These are phyloP conservation scores for Trichoplax adhaerens DNA, from an alignment of 37 sponge, comb jelly and placozoan species.

Conservation along the genomic window DNA sequence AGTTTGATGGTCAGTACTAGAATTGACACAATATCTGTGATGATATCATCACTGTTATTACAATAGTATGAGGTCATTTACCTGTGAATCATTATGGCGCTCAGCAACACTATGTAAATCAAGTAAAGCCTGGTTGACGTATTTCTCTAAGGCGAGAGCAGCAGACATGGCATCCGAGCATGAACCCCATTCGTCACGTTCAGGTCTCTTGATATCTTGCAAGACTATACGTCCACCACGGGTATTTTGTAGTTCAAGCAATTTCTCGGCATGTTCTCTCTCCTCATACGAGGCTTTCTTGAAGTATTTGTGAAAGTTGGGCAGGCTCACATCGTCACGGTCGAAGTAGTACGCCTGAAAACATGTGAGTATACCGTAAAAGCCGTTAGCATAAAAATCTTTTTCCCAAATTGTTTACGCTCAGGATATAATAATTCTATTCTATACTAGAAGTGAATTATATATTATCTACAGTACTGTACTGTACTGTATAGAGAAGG, in stretches of 20 bases:
- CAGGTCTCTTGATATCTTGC: conserved; percentile 52
- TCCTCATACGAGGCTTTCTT: conserved; percentile 55
- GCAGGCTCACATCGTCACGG: conserved; percentile 58
- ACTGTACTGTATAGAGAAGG: too few species aligned
- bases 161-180: conserved; percentile 53
- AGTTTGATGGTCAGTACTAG: too few species aligned
- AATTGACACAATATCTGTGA: too few species aligned
- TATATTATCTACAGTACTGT: too few species aligned
- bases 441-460: too few species aligned
- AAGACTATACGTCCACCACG: conserved; percentile 57
- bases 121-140: conserved; percentile 69
- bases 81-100: conserved; percentile 35
- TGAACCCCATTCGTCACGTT: conserved; percentile 51
- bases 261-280: conserved; percentile 59
- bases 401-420: too few species aligned
- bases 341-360: conserved; percentile 49
- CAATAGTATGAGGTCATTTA: conserved; percentile 15
- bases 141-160: conserved; percentile 48
- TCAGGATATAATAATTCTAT: too few species aligned
- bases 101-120: conserved; percentile 58
- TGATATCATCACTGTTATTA: too few species aligned
- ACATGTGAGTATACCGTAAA: not conserved
- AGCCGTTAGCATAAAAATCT: too few species aligned
- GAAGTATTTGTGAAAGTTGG: conserved; percentile 49
- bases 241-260: conserved; percentile 58